Evolutionary conservation across 2,113 vertebrate genomes (phyloP).

Genomic region (Alligator sinensis): DNA sequence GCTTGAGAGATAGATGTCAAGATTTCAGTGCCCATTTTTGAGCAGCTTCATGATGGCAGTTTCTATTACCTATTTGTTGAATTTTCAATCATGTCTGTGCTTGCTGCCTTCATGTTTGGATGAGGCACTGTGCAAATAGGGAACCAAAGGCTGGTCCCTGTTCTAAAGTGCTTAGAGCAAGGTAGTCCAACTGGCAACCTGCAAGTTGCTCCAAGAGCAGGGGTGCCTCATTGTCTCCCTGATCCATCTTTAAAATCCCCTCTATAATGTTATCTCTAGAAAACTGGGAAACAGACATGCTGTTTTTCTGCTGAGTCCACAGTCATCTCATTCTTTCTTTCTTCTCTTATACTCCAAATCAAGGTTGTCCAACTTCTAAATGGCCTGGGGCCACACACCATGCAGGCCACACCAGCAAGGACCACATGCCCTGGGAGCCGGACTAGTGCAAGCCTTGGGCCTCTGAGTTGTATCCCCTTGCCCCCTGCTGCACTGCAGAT

Average conservation of each 20-base stretch:
- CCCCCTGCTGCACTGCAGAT: too few relatives aligned
- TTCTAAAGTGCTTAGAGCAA: too few relatives aligned
- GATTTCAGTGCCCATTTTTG: constrained; percentile 9
- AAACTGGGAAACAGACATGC: neutral
- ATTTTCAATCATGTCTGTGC: neutral
- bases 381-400: too few relatives aligned
- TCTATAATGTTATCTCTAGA: neutral
- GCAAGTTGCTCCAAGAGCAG: too few relatives aligned
- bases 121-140: neutral
- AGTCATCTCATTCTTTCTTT: neutral
- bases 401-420: too few relatives aligned
- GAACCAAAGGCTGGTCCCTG: neutral
- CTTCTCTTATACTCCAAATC: too few relatives aligned
- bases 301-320: neutral
- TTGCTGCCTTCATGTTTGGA: neutral
- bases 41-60: neutral
- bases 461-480: neutral
- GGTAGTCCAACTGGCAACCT: too few relatives aligned
- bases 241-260: neutral
- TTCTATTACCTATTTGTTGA: neutral
- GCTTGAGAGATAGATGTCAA: constrained; percentile 3
- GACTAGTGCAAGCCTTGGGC: too few relatives aligned
- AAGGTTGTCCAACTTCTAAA: too few relatives aligned
- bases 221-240: neutral
- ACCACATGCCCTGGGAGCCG: too few relatives aligned